phyloP scores from a whole-genome alignment of 2,888 invertebrate genomes.

The Bombylius discolor region DNA sequence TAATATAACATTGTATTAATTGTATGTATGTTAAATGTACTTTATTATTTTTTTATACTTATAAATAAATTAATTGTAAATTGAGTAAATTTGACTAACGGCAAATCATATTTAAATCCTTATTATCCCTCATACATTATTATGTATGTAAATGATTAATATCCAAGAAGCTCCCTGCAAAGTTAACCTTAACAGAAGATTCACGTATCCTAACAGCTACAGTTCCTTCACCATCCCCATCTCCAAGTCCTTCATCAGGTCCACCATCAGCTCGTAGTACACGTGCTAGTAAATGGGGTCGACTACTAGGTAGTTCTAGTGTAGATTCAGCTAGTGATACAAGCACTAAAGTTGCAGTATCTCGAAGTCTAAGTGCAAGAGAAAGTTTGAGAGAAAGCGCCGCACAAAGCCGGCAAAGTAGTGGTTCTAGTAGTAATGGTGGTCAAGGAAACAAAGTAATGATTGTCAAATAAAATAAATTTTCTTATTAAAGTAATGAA shows the following conservation, averaged over 20 bases:
- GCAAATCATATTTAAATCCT: neutral
- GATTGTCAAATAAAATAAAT: neutral
- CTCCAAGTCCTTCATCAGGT: conserved; percentile 37
- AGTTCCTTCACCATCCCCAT: conserved; percentile 35
- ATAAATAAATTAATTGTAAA: no score
- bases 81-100: neutral
- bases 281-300: conserved; percentile 63
- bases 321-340: conserved; percentile 58
- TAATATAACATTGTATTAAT: no score
- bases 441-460: conserved; percentile 40
- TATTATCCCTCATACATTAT: neutral
- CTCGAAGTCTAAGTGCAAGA: conserved; percentile 45
- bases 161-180: conserved; percentile 37
- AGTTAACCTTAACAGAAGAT: conserved; percentile 38
- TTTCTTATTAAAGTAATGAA: no score
- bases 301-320: conserved; percentile 65
- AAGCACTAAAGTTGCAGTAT: conserved; percentile 42
- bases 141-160: conserved; percentile 6
- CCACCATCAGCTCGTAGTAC: conserved; percentile 42
- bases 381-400: conserved; percentile 38
- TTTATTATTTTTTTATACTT: neutral
- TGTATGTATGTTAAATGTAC: neutral
- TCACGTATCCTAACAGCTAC: conserved; percentile 33
- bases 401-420: conserved; percentile 34
- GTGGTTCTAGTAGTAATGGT: conserved; percentile 38